Conservation (phyloP, 2,113 vertebrate species). For the Apodemus speciosus region DNA sequence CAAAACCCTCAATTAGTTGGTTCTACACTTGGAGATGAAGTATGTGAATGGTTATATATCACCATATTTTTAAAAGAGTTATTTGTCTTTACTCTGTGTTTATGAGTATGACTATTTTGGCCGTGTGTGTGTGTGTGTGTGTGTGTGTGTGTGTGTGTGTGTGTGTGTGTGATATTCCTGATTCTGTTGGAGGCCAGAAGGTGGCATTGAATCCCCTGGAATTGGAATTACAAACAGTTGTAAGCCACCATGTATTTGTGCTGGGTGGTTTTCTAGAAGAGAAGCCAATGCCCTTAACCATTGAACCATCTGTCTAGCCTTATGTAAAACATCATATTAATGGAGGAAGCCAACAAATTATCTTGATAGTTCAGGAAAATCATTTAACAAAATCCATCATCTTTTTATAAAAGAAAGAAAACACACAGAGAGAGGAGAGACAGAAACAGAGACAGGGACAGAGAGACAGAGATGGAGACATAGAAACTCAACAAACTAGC, state of each 20-base stretch:
- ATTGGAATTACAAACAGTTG: neutral
- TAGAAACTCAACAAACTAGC: neutral
- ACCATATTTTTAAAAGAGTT: neutral
- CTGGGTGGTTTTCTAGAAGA: neutral
- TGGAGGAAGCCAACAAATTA: neutral
- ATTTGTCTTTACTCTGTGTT: neutral
- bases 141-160: neutral
- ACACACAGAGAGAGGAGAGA: neutral
- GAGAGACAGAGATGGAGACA: neutral
- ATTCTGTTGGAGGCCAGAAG: neutral
- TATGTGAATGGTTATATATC: neutral
- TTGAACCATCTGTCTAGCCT: neutral
- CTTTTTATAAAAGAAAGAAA: neutral
- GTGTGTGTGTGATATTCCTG: neutral
- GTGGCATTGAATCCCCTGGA: neutral
- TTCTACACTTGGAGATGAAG: neutral
- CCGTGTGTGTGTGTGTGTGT: neutral
- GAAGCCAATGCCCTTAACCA: neutral
- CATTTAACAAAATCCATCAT: neutral
- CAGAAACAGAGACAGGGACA: too few species aligned
- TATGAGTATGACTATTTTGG: neutral
- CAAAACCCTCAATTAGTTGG: neutral
- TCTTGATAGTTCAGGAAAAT: constrained; percentile 18
- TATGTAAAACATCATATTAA: neutral
- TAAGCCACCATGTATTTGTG: neutral